These are phyloP conservation scores for Drosophila hydei DNA, from an alignment of 1,140 invertebrate genomes.

Conservation along the genomic window DNA sequence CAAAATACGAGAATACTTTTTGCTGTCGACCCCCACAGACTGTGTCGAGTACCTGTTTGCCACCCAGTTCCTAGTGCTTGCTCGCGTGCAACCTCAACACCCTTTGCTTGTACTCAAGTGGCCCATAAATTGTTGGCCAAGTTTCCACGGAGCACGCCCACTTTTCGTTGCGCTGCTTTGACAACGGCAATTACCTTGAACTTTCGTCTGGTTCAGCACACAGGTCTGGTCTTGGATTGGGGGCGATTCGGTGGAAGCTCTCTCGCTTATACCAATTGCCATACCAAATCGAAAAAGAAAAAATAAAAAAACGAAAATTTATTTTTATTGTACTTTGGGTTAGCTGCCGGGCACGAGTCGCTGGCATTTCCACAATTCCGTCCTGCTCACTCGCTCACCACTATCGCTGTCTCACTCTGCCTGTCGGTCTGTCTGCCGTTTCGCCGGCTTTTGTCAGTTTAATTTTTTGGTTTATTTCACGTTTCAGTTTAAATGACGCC, in stretches of 20 bases:
- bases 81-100: slow-evolving; percentile 82
- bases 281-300: slow-evolving; percentile 30
- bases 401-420: slow-evolving; percentile 2
- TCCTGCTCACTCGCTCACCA: background rate
- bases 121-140: slow-evolving; percentile 81
- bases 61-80: slow-evolving; percentile 55
- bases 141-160: slow-evolving; percentile 69
- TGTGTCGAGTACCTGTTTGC: slow-evolving; percentile 6
- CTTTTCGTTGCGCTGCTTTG: slow-evolving; percentile 79
- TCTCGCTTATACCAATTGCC: slow-evolving; percentile 30
- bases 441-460: slow-evolving; percentile 66
- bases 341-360: slow-evolving; percentile 43
- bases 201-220: slow-evolving; percentile 40
- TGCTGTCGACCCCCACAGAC: slow-evolving; percentile 13
- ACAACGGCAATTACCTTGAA: slow-evolving; percentile 82
- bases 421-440: slow-evolving; percentile 14
- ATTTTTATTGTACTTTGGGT: slow-evolving; percentile 66
- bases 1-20: slow-evolving; percentile 65
- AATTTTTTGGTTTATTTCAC: slow-evolving; percentile 72
- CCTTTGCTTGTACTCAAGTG: slow-evolving; percentile 82
- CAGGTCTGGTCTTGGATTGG: background rate
- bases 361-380: slow-evolving; percentile 12
- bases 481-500: slow-evolving; percentile 74
- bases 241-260: slow-evolving; percentile 29
- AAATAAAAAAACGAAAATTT: slow-evolving; percentile 54